Evolutionary conservation across 2,113 vertebrate species (phyloP), one percentile per base, ranked within the genome.

Genomic region (Cebidichthys violaceus): DNA sequence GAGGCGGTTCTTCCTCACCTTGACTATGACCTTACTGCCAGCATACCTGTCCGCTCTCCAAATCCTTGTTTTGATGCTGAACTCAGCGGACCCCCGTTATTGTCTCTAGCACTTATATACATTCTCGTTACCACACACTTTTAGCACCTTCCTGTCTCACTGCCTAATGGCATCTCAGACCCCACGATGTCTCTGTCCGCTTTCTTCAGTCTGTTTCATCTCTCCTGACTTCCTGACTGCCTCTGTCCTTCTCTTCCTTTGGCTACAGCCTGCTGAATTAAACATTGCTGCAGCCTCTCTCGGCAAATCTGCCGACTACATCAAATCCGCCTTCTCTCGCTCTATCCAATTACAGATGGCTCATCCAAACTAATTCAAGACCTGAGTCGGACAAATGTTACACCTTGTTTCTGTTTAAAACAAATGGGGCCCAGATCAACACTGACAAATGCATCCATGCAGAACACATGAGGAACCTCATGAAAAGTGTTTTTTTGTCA

Each of bases 311-410:
- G 90, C 81, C 61, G 59, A 78, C 88, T 90, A 88, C 90, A 92
- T 94, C 88, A 94, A 87, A 95, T 91, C 85, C 69, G 89, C 85
- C 79, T 81, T 75, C 83, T 67, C 71, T 83, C 71, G 76, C 84
- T 83, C 89, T 88, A 88, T 92, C 91, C 93, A 94, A 94, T 95
- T 95, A 94, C 90, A 81, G 85, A 82, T 78, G 91, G 86, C 90
- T 93, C 87, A 92, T 90, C 80, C 89, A 83, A 86, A 88, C 86
- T 86, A 92, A 91, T 91, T 88, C 87, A 72, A 75, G 82, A 85
- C 80, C 85, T 29, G 78, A 91, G 81, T 90, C 18, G 39, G 84
- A 93, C 86, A 93, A 92, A 92, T 90, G 86, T 84, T 86, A 86
- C 80, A 86, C 84, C 79, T 89, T 90, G 86, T 88, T 88, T 78